Percentiles rank a stretch among this genome's conserved stretches.
Conservation (phyloP, 64 coral and sea anemone genomes). For the Montipora foliosa region DNA sequence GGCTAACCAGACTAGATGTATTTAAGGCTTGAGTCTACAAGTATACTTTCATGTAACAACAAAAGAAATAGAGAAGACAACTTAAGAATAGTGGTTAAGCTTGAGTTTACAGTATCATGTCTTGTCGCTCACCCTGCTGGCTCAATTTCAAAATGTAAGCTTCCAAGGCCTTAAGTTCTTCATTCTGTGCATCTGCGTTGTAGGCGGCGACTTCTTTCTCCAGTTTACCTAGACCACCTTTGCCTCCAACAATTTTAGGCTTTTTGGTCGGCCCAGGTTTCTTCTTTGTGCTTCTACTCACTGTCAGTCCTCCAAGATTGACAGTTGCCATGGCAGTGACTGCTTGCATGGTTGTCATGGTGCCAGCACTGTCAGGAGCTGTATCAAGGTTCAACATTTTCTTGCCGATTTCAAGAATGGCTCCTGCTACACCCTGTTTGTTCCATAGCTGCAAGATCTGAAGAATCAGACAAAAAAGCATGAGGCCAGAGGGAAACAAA, state of each 20-base stretch:
- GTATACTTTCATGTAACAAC: too few species aligned
- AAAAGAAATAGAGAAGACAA: too few species aligned
- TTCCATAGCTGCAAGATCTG: constrained; percentile 84
- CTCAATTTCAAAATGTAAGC: constrained; percentile 88
- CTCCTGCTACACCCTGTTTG: constrained; percentile 68
- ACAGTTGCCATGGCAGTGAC: constrained; percentile 79
- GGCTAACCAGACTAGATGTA: not conserved
- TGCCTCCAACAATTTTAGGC: constrained; percentile 67
- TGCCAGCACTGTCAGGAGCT: constrained; percentile 78
- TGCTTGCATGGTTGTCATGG: constrained; percentile 83
- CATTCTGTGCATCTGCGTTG: constrained; percentile 73
- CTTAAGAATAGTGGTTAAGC: too few species aligned
- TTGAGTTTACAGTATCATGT: not conserved
- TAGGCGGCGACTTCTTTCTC: constrained; percentile 36
- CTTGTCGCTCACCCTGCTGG: constrained; percentile 74
- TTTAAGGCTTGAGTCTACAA: not conserved
- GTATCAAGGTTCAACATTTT: constrained; percentile 90
- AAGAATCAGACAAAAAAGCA: not conserved
- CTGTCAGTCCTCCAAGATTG: constrained; percentile 61
- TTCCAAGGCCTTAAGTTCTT: constrained; percentile 89
- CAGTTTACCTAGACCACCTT: constrained; percentile 63
- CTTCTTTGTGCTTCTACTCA: constrained; percentile 67
- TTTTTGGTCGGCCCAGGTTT: constrained; percentile 66
- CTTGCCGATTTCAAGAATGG: constrained; percentile 89
- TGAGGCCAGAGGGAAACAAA: not conserved